These are phyloP conservation scores for Gavia stellata DNA, from an alignment of 2,113 vertebrate genomes.

Conservation along the genomic window DNA sequence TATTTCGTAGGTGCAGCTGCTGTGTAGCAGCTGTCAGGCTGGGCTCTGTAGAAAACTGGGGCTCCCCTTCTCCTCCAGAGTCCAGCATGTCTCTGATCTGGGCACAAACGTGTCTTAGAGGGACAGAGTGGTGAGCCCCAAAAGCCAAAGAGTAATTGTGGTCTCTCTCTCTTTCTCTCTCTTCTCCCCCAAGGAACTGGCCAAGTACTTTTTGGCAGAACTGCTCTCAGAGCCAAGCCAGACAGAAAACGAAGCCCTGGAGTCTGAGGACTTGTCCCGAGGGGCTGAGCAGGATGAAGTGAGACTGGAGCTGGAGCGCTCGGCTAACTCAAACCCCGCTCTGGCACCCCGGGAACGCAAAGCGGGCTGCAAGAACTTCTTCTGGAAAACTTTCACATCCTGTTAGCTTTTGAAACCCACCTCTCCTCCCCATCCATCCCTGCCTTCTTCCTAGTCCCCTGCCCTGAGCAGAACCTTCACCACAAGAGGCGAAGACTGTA, in stretches of 20 bases:
- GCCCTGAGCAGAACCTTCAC: constrained; percentile 56
- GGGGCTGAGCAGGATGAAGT: constrained; percentile 83
- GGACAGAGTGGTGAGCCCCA: neutral
- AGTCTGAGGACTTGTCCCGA: constrained; percentile 81
- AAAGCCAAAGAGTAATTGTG: neutral
- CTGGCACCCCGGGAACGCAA: constrained; percentile 92
- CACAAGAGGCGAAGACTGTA: constrained; percentile 75
- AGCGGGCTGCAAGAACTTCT: constrained; percentile 99
- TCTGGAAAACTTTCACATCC: constrained; percentile 99
- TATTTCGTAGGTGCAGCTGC: neutral
- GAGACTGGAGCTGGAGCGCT: constrained; percentile 86
- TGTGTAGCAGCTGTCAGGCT: neutral
- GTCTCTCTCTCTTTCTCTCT: neutral
- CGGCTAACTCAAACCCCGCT: constrained; percentile 80
- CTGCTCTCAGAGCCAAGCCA: constrained; percentile 90
- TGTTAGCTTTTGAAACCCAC: constrained; percentile 78
- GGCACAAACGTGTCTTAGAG: neutral
- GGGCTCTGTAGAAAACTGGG: neutral
- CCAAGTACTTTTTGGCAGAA: constrained; percentile 86
- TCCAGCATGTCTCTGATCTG: neutral
- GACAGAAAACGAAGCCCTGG: constrained; percentile 90
- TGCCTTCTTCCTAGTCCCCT: neutral
- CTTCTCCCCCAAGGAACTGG: constrained; percentile 78
- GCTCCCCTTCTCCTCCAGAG: neutral
- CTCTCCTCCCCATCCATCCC: neutral